phyloP scores from a whole-genome alignment of 2,113 vertebrate species.

The Bucco capensis region DNA sequence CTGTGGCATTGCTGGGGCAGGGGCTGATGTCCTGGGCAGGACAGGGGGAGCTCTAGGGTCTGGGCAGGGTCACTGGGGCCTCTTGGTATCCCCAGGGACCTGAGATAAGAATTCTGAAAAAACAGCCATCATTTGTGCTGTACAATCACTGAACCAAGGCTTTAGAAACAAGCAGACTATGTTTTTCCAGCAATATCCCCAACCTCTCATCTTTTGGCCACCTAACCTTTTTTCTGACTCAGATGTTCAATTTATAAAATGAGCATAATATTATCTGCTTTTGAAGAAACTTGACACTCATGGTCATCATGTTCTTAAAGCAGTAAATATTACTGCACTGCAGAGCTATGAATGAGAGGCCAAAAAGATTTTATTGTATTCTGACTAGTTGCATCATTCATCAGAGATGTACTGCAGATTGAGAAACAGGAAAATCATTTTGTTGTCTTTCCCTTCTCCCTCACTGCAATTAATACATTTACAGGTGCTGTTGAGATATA shows the following conservation, averaged over 20 bases:
- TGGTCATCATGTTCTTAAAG: neutral
- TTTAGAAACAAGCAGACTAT: neutral
- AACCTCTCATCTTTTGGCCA: neutral
- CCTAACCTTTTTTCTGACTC: neutral
- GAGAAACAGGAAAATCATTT: neutral
- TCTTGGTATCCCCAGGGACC: neutral
- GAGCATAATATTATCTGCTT: neutral
- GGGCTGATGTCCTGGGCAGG: neutral
- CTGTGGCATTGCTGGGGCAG: neutral
- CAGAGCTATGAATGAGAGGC: neutral
- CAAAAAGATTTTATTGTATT: neutral
- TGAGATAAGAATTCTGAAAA: neutral
- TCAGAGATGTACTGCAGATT: neutral
- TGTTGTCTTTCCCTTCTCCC: neutral
- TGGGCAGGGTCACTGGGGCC: neutral
- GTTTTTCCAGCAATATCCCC: neutral
- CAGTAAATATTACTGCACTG: neutral
- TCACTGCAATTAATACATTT: conserved; percentile 19
- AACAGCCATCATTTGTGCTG: neutral
- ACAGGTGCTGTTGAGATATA: conserved; percentile 11
- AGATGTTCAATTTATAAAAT: neutral
- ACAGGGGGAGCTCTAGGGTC: fast-evolving
- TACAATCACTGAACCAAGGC: neutral
- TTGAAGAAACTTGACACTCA: neutral
- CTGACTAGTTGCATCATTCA: neutral